Evolutionary conservation across 2,888 invertebrate species (phyloP).

Genomic region (Tridacna crocea): DNA sequence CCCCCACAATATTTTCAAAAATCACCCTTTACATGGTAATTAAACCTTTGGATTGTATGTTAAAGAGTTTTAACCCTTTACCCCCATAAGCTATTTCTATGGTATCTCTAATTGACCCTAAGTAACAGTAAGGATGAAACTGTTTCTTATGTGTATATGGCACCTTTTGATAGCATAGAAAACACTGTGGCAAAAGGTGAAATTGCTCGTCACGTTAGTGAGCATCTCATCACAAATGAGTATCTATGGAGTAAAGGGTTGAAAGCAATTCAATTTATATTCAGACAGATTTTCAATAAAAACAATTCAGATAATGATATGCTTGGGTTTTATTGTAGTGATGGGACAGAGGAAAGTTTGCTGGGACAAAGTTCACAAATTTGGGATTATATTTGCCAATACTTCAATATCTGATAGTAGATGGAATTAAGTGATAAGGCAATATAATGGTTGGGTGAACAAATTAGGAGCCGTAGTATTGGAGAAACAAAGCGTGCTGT

Average conservation of each 20-base stretch:
- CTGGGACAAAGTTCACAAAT: background rate
- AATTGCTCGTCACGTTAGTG: background rate
- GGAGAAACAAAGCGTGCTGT: background rate
- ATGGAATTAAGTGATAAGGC: conserved; percentile 27
- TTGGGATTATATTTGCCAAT: conserved; percentile 12
- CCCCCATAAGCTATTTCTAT: too few relatives aligned
- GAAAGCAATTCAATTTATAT: background rate
- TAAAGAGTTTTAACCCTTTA: background rate
- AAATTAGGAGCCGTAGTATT: background rate
- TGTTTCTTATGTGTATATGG: too few relatives aligned
- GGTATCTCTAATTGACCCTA: too few relatives aligned
- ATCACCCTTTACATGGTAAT: too few relatives aligned
- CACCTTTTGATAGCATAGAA: background rate
- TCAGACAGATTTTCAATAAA: conserved; percentile 19
- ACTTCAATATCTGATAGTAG: conserved; percentile 1
- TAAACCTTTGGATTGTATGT: background rate
- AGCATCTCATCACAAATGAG: too few relatives aligned
- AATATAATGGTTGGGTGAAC: conserved; percentile 20
- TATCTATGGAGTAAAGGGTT: background rate
- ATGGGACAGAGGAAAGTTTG: background rate
- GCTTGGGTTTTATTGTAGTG: conserved; percentile 2
- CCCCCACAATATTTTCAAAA: too few relatives aligned
- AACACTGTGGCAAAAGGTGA: background rate
- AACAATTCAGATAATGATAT: background rate
- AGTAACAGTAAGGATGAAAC: too few relatives aligned